These are phyloP conservation scores for Molossus molossus DNA, from an alignment of 2,797 vertebrate species.

Conservation along the genomic window DNA sequence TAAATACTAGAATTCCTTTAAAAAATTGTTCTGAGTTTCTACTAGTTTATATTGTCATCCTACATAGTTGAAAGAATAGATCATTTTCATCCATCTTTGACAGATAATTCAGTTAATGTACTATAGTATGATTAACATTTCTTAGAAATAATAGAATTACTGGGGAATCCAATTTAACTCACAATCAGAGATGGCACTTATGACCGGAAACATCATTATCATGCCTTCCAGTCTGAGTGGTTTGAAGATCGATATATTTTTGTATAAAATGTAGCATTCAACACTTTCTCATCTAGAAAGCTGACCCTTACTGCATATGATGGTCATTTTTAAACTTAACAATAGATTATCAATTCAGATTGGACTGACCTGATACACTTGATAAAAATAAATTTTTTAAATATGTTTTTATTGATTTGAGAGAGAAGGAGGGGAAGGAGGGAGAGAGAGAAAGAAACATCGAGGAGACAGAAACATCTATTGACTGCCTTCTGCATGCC, in stretches of 20 bases:
- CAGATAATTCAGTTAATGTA: neutral
- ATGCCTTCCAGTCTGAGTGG: neutral
- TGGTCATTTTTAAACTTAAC: constrained; percentile 23
- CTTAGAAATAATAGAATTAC: constrained; percentile 14
- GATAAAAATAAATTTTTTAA: neutral
- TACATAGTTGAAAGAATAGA: neutral
- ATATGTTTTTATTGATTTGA: too few species aligned
- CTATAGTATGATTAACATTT: neutral
- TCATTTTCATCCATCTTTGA: neutral
- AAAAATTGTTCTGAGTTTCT: constrained; percentile 1
- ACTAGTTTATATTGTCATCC: neutral
- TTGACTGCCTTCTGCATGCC: too few species aligned
- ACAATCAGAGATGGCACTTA: neutral
- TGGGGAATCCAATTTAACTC: neutral
- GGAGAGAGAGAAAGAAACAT: too few species aligned
- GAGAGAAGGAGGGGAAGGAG: too few species aligned
- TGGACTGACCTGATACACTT: neutral
- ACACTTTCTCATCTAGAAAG: neutral
- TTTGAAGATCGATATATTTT: neutral
- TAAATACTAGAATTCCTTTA: neutral
- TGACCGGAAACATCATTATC: neutral
- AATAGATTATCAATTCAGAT: neutral
- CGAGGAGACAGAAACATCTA: too few species aligned
- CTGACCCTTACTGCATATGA: neutral
- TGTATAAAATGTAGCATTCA: neutral